These are phyloP conservation scores for Drosophila nannoptera DNA, from an alignment of 1,140 invertebrate genomes.

Conservation along the genomic window DNA sequence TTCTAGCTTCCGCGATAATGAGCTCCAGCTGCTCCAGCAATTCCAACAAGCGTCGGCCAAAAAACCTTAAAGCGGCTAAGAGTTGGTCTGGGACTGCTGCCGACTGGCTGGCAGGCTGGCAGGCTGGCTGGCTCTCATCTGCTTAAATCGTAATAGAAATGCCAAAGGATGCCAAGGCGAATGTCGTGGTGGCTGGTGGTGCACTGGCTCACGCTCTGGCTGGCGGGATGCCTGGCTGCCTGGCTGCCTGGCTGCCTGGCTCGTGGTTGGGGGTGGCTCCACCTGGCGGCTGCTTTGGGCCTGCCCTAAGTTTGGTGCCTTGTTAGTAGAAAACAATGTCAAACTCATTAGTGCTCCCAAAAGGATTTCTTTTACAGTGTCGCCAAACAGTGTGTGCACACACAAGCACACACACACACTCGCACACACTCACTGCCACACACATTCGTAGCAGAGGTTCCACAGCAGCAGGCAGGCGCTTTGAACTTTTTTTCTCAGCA, in stretches of 20 bases:
- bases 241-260: neutral
- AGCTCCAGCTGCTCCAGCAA: neutral
- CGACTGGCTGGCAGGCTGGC: constrained; percentile 1
- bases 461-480: constrained; percentile 42
- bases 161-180: constrained; percentile 62
- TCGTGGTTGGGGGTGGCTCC: neutral
- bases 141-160: constrained; percentile 71
- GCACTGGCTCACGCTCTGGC: constrained; percentile 25
- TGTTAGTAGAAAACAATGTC: constrained; percentile 77
- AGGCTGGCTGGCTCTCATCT: constrained; percentile 6
- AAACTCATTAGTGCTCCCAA: constrained; percentile 78
- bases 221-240: constrained; percentile 4
- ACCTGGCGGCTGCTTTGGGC: constrained; percentile 45
- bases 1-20: neutral
- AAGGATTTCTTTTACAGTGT: constrained; percentile 75
- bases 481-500: constrained; percentile 73
- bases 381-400: constrained; percentile 52
- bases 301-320: constrained; percentile 65
- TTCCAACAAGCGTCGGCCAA: constrained; percentile 23
- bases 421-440: constrained; percentile 37
- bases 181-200: constrained; percentile 53
- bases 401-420: constrained; percentile 34
- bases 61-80: constrained; percentile 54
- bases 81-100: constrained; percentile 2
- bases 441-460: constrained; percentile 37